Percentiles rank a stretch among this genome's conserved stretches.
Conservation (phyloP, 1,140 invertebrate genomes). For the Drosophila littoralis region DNA sequence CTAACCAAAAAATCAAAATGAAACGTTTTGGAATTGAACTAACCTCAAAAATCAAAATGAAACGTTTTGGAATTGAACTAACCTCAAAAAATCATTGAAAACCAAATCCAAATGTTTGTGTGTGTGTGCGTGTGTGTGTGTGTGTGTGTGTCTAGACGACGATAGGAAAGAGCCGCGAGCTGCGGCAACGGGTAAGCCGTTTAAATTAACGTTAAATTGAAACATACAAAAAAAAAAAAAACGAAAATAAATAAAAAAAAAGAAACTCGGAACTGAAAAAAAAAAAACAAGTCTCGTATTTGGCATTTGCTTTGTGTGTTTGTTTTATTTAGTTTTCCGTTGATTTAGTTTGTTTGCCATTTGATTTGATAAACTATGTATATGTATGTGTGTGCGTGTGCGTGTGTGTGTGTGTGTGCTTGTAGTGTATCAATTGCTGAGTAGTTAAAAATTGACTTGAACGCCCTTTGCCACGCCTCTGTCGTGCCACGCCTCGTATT, state of each 20-base stretch:
- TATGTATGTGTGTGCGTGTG: neutral
- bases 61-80: too few species aligned
- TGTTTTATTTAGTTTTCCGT: slow-evolving; percentile 4
- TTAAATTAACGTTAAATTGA: slow-evolving; percentile 4
- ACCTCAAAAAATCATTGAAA: neutral
- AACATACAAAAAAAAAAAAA: slow-evolving; percentile 11
- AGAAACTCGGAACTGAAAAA: slow-evolving; percentile 15
- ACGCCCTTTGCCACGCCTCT: neutral
- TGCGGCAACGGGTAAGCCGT: slow-evolving; percentile 66
- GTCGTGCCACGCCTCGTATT: slow-evolving; percentile 5
- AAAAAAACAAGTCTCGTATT: too few species aligned
- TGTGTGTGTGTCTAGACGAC: slow-evolving; percentile 50
- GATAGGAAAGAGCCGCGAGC: slow-evolving; percentile 73
- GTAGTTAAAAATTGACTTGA: slow-evolving; percentile 12
- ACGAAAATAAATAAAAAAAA: neutral
- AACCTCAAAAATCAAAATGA: too few species aligned
- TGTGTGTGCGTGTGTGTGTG: neutral
- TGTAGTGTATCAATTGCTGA: slow-evolving; percentile 32
- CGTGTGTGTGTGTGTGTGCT: slow-evolving; percentile 11
- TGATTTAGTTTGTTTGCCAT: slow-evolving; percentile 8
- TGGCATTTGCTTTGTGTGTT: slow-evolving; percentile 19
- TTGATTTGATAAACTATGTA: slow-evolving; percentile 10
- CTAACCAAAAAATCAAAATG: neutral
- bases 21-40: slow-evolving; percentile 8
- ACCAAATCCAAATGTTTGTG: neutral